Evolutionary conservation across 2,888 invertebrate genomes (phyloP), one percentile per base, ranked within the genome.

Genomic region (Melikaiella ostensackeni): DNA sequence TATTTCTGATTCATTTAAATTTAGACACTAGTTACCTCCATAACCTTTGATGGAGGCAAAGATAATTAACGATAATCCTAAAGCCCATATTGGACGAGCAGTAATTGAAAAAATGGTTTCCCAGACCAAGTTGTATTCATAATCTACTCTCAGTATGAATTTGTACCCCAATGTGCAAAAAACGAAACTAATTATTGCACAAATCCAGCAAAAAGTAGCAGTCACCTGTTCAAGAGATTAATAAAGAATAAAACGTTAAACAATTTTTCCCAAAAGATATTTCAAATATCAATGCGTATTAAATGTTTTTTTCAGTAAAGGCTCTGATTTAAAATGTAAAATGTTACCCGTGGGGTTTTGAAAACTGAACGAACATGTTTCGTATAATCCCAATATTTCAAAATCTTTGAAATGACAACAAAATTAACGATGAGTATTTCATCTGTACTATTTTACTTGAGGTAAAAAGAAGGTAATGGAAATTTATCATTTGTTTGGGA

Each of bases 1-100:
- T 42, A 16, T 35, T 16, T 30, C 62, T n/a, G 2, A 1, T 42
- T 42, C 4, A 42, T 5, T 16, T 42, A 1, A 16, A 6, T 42
- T 42, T 16, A 42, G 16, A 42, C 16, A 16, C 4, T 16, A 16
- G 16, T 27, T 33, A 79, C 75, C 77, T 50, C 16, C 73, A 2
- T 13, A 19, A 24, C 38, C 30, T 6, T 90, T 89, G 30, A 89
- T 88, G 81, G 93, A 93, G 63, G 92, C 91, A 83, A 92, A 92
- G 35, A 93, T 89, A 13, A 93, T 89, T 93, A 93, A 93, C 30
- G 88, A 88, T 7, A 93, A 82, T 11, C 91, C 91, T 2, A 91
- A 57, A 3, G 91, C 89, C 93, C 93, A 93, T 11, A 89, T 88
- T 19, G 92, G 90, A 76, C 92, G 86, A 61, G 89, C 87, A 42